A percentile compares a stretch with the other conserved stretches of the same genome.
Evolutionary conservation across 1,140 invertebrate genomes (phyloP).

Genomic region (Zaprionus davidi): DNA sequence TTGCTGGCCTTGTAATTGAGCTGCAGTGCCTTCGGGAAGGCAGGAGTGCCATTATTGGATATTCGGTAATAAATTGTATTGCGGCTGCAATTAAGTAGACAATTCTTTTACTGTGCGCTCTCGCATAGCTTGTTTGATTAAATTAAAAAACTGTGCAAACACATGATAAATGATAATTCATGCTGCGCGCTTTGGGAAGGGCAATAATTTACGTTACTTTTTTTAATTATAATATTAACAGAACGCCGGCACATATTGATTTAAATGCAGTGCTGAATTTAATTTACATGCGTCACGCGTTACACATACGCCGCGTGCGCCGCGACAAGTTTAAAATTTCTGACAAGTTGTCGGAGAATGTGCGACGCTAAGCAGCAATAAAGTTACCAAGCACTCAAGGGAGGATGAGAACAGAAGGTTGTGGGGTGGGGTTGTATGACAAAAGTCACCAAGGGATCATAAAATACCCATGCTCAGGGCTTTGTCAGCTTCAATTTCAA

Average conservation of each 20-base stretch:
- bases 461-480: conserved; percentile 31
- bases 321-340: conserved; percentile 51
- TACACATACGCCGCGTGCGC: conserved; percentile 25
- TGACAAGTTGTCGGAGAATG: conserved; percentile 54
- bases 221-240: conserved; percentile 54
- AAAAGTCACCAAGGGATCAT: conserved; percentile 40
- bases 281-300: conserved; percentile 49
- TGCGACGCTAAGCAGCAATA: conserved; percentile 52
- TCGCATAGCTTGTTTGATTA: conserved; percentile 25
- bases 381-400: conserved; percentile 27
- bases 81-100: conserved; percentile 62
- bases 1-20: conserved; percentile 38
- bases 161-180: conserved; percentile 54
- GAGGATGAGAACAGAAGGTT: background rate
- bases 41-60: conserved; percentile 2
- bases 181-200: conserved; percentile 19
- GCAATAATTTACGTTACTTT: conserved; percentile 21
- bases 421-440: background rate
- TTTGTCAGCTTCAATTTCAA: conserved; percentile 38
- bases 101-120: conserved; percentile 28
- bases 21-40: background rate
- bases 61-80: conserved; percentile 62
- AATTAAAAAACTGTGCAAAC: conserved; percentile 52
- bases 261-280: conserved; percentile 57
- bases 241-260: conserved; percentile 56